Evolutionary conservation across 2,888 invertebrate genomes (phyloP), one percentile per base, ranked within the genome.

Genomic region (Sphaerophoria taeniata): DNA sequence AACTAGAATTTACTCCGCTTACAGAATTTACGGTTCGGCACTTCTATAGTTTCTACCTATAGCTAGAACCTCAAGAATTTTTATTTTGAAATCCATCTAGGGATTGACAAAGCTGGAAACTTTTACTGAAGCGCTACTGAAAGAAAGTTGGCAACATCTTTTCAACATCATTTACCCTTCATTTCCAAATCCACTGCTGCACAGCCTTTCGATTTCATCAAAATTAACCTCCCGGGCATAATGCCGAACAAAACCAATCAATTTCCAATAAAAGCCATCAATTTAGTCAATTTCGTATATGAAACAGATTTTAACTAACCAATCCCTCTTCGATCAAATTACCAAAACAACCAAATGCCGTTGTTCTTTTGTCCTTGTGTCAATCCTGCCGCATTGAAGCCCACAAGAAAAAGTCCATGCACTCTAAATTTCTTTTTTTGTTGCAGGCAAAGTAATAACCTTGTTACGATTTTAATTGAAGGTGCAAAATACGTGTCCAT

Each of bases 381-480:
- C 16, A 11, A n/a, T 47, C n/a, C 6, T 39, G 51, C 36, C 55
- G 43, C 72, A 45, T 53, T 31, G 63, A 70, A 49, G 36, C 58
- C 63, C 70, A 79, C 78, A 70, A 70, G 34, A 63, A 45, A 45
- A 58, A 53, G 34, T 65, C 12, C 4, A 34, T 49, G 16, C 16
- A 6, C 14, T 43, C 7, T 43, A 12, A 11, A 7, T 6, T 12
- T 36, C 14, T 56, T 47, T 67, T 24, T 47, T 45, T 49, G 33
- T 12, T 53, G 39, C 36, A 69, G 67, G 9, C 67, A 71, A 75
- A 77, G 81, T 85, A 90, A 92, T 92, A 92, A 92, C 90, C 90
- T 91, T 91, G 92, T 91, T 92, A 91, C 90, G 89, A 89, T 90
- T 91, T 91, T 91, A 92, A 91, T 92, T 92, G 91, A 91, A 90